These are phyloP conservation scores for Aphidius gifuensis DNA, from an alignment of 1,140 invertebrate genomes.

Conservation along the genomic window DNA sequence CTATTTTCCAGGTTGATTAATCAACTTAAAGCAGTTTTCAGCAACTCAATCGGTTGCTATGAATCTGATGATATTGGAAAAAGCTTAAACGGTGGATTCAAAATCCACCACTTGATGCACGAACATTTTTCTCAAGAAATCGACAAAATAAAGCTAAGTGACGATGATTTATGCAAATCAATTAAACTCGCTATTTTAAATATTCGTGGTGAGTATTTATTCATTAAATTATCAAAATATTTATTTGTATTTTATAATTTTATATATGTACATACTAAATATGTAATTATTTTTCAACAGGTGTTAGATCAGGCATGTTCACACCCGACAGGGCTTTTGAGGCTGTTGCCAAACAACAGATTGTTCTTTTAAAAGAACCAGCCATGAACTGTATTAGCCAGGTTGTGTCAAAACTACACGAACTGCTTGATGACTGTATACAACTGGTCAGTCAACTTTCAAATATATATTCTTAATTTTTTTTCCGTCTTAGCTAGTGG, in stretches of 20 bases:
- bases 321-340: slow-evolving; percentile 99
- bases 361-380: slow-evolving; percentile 92
- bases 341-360: slow-evolving; percentile 99
- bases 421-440: slow-evolving; percentile 90
- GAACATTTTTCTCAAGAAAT: slow-evolving; percentile 99
- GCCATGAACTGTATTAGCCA: slow-evolving; percentile 97
- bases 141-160: slow-evolving; percentile 97
- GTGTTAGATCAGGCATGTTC: slow-evolving; percentile 91
- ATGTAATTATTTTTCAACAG: slow-evolving; percentile 37
- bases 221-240: slow-evolving; percentile 8
- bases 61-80: slow-evolving; percentile 93
- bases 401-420: slow-evolving; percentile 91
- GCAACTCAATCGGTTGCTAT: slow-evolving; percentile 96
- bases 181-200: slow-evolving; percentile 99
- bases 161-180: slow-evolving; percentile 94
- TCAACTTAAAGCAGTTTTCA: slow-evolving; percentile 95
- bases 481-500: slow-evolving; percentile 58
- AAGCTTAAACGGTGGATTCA: slow-evolving; percentile 96
- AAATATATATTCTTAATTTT: slow-evolving; percentile 31
- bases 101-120: slow-evolving; percentile 98
- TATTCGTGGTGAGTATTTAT: slow-evolving; percentile 79
- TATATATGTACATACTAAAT: no score
- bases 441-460: slow-evolving; percentile 69
- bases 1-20: slow-evolving; percentile 87
- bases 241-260: neutral